Conservation (phyloP, 2,888 invertebrate genomes). For the Teleiodes luculella region DNA sequence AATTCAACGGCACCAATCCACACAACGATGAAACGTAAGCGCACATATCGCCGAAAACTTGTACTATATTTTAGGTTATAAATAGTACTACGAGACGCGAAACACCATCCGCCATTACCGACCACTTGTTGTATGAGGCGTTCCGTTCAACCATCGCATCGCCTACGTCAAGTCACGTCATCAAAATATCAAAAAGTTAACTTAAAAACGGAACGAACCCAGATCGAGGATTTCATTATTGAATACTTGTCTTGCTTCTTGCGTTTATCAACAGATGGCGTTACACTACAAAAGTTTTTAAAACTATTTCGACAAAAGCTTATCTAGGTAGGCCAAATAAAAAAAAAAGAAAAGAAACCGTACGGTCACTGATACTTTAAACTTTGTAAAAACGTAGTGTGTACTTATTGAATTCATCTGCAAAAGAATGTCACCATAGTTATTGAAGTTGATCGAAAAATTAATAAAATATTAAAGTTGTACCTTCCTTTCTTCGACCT, state of each 20-base stretch:
- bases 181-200: constrained; percentile 51
- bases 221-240: constrained; percentile 1
- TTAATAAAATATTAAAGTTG: not conserved
- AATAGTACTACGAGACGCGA: constrained; percentile 79
- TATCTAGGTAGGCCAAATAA: too few relatives aligned
- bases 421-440: constrained; percentile 19
- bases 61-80: constrained; percentile 79
- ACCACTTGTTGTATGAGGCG: constrained; percentile 62
- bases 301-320: not conserved
- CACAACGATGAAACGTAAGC: constrained; percentile 74
- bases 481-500: constrained; percentile 52
- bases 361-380: too few relatives aligned
- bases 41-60: constrained; percentile 79
- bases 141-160: constrained; percentile 46
- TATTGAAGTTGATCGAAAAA: not conserved
- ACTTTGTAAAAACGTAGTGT: too few relatives aligned
- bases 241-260: constrained; percentile 7
- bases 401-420: too few relatives aligned
- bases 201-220: constrained; percentile 33
- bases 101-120: constrained; percentile 78
- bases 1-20: constrained; percentile 74
- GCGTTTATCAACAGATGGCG: constrained; percentile 11
- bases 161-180: constrained; percentile 70
- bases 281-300: constrained; percentile 3
- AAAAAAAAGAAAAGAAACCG: too few relatives aligned